These are phyloP conservation scores for Cataglyphis hispanica DNA, from an alignment of 1,140 invertebrate species.

Conservation along the genomic window DNA sequence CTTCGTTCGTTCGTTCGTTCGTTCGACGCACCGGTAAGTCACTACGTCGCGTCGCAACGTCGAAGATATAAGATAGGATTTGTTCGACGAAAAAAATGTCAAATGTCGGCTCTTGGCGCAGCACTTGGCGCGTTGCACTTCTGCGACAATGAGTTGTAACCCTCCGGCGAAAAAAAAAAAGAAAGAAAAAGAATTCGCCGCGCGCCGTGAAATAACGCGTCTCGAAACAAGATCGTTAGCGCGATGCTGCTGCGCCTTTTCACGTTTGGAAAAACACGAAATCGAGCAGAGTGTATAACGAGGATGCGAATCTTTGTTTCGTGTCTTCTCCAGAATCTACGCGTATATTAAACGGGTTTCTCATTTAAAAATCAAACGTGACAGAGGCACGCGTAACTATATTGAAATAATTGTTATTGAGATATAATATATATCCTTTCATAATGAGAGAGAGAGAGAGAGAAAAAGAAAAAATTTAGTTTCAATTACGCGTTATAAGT, in stretches of 20 bases:
- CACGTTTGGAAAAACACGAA: background rate
- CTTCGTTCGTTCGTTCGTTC: constrained; percentile 25
- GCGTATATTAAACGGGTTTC: no score
- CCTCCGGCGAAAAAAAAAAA: constrained; percentile 18
- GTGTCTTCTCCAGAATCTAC: background rate
- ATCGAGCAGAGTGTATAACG: background rate
- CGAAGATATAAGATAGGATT: constrained; percentile 38
- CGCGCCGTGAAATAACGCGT: constrained; percentile 28
- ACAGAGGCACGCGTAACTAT: no score
- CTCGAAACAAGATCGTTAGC: constrained; percentile 49
- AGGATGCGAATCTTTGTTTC: constrained; percentile 7
- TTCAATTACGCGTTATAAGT: constrained; percentile 46
- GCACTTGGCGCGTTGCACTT: constrained; percentile 38
- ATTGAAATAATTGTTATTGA: constrained; percentile 14
- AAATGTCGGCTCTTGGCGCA: constrained; percentile 21
- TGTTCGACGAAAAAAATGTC: constrained; percentile 37
- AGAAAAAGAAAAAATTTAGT: constrained; percentile 41
- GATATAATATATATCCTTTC: background rate
- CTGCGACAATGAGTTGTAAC: constrained; percentile 32
- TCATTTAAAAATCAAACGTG: background rate
- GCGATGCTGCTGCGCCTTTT: background rate
- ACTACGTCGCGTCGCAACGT: background rate
- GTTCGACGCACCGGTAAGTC: constrained; percentile 12
- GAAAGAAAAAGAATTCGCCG: constrained; percentile 7
- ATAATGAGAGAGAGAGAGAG: background rate